Base-by-base conservation (phyloP, 2,888 invertebrate species). In the Chydorus sphaericus region DNA sequence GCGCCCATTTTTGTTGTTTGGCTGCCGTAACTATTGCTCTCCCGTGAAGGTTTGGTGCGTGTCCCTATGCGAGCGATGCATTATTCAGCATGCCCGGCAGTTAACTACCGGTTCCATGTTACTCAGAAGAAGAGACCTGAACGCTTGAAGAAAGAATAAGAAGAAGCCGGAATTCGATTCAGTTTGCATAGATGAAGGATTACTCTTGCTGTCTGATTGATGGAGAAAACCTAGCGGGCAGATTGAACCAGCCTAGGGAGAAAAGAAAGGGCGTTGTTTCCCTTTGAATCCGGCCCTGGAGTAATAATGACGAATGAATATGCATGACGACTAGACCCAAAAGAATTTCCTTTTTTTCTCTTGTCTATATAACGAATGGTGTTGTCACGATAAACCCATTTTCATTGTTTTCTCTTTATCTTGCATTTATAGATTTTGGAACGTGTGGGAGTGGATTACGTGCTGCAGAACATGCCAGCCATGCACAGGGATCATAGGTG, bases 401-500 rank as follows among this genome's bases (percentile, higher is more conserved):
- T n/a, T n/a, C n/a, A n/a, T n/a, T n/a, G n/a, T n/a, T n/a, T n/a
- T n/a, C n/a, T n/a, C n/a, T n/a, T n/a, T n/a, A n/a, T n/a, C n/a
- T n/a, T n/a, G n/a, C n/a, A n/a, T n/a, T n/a, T 14, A 31, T 38
- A 73, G 73, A 67, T 75, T 61, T 65, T 75, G 55, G 73, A 67
- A 65, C 74, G 64, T 66, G 75, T 68, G 71, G 80, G 69, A 7
- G 62, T 65, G 48, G 68, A 69, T 36, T 75, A 73, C 63, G 67
- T 75, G 44, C 62, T 66, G 67, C 73, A 76, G 61, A 73, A 77
- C 62, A 71, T 87, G 70, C 81, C 85, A 33, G 78, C 81, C 38
- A 80, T 89, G 63, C 92, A 93, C 70, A 77, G 83, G 56, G 86
- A 89, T 68, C 84, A 90, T 68, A 76, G 76, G 59, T 85, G 86